These are phyloP conservation scores for Trissolcus japonicus DNA, from an alignment of 2,888 invertebrate genomes.

Conservation along the genomic window DNA sequence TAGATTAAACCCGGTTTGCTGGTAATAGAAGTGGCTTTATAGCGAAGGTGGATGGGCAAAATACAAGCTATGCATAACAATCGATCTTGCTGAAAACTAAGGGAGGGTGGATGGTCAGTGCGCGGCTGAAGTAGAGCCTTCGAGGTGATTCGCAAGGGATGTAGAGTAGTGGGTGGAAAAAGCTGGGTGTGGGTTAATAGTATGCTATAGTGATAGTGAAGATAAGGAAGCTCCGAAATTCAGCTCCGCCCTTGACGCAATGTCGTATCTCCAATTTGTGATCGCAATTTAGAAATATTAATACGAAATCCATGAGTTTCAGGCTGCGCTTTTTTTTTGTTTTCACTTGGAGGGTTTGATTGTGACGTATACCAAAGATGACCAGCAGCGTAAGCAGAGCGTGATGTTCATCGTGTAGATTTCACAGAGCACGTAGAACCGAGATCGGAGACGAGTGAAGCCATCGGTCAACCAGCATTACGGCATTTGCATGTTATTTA, in stretches of 20 bases:
- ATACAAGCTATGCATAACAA: constrained; percentile 77
- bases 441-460: constrained; percentile 69
- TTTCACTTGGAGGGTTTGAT: constrained; percentile 28
- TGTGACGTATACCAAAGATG: constrained; percentile 54
- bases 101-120: constrained; percentile 73
- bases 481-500: constrained; percentile 77
- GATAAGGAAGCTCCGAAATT: constrained; percentile 47
- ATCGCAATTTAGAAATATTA: constrained; percentile 45
- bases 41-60: constrained; percentile 70
- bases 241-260: constrained; percentile 39
- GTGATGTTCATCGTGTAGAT: constrained; percentile 59
- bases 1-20: constrained; percentile 56
- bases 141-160: constrained; percentile 59
- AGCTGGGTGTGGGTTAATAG: constrained; percentile 53
- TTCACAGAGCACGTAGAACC: constrained; percentile 67
- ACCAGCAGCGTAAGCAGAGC: constrained; percentile 27
- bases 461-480: constrained; percentile 77
- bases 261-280: constrained; percentile 44
- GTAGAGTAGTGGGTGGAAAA: constrained; percentile 54
- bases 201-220: constrained; percentile 36
- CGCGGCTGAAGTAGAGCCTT: constrained; percentile 64
- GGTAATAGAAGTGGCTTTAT: constrained; percentile 54
- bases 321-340: neutral
- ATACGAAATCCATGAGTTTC: constrained; percentile 26
- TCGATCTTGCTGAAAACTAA: constrained; percentile 76